Evolutionary conservation across 2,888 invertebrate genomes (phyloP).

Genomic region (Sesia apiformis): DNA sequence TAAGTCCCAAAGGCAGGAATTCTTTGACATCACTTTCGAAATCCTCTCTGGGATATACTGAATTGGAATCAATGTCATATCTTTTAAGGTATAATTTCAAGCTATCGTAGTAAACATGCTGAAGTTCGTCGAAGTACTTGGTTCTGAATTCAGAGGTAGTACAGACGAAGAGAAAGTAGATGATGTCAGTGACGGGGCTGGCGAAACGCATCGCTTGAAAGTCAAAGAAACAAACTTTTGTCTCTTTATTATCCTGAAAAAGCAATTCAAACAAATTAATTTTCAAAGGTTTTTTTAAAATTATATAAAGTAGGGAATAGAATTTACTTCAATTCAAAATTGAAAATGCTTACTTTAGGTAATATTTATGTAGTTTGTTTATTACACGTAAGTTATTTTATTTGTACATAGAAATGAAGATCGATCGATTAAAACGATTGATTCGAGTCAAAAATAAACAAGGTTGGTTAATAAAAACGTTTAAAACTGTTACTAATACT

Average conservation of each 20-base stretch:
- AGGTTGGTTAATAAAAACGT: too few relatives aligned
- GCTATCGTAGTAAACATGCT: slow-evolving; percentile 37
- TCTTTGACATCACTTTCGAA: slow-evolving; percentile 37
- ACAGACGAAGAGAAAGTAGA: slow-evolving; percentile 46
- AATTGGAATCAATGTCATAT: slow-evolving; percentile 31
- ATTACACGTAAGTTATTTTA: too few relatives aligned
- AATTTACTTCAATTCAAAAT: too few relatives aligned
- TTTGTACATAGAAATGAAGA: too few relatives aligned
- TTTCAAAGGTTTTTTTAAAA: too few relatives aligned
- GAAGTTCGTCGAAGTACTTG: slow-evolving; percentile 31
- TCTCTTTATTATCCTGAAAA: slow-evolving; percentile 32
- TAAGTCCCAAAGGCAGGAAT: slow-evolving; percentile 37
- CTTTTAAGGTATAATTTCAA: slow-evolving; percentile 30
- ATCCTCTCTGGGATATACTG: slow-evolving; percentile 31
- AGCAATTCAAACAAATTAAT: background rate
- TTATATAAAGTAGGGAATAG: too few relatives aligned
- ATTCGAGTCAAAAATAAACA: too few relatives aligned
- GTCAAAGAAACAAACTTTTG: slow-evolving; percentile 46
- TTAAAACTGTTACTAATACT: too few relatives aligned
- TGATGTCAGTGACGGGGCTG: slow-evolving; percentile 46
- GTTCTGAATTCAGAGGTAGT: slow-evolving; percentile 48
- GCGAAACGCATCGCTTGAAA: slow-evolving; percentile 55
- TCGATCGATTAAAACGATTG: too few relatives aligned
- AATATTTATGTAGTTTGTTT: too few relatives aligned
- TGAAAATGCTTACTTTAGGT: too few relatives aligned